These are phyloP conservation scores for Aegithalos caudatus DNA, from an alignment of 2,113 vertebrate genomes.

Conservation along the genomic window DNA sequence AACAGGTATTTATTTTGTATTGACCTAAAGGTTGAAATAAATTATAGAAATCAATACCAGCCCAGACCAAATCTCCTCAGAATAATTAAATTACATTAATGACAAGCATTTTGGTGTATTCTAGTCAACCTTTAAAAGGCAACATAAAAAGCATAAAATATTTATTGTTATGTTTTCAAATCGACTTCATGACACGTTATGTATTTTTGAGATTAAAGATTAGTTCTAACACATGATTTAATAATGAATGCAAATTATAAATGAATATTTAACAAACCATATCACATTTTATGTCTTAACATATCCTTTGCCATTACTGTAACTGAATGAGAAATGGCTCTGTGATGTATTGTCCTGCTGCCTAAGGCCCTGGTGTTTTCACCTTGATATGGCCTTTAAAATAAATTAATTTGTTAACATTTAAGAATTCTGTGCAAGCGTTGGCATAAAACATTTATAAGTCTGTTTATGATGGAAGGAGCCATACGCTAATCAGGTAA, in stretches of 20 bases:
- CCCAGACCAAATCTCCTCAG: constrained; percentile 19
- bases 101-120: constrained; percentile 30
- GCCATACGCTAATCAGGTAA: constrained; percentile 41
- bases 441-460: constrained; percentile 65
- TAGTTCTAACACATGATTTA: constrained; percentile 57
- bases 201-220: constrained; percentile 63
- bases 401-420: constrained; percentile 72
- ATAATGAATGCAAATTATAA: constrained; percentile 73
- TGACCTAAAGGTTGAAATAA: constrained; percentile 61
- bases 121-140: constrained; percentile 43
- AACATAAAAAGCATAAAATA: constrained; percentile 55
- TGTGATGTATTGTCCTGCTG: constrained; percentile 42
- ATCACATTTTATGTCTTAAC: constrained; percentile 61
- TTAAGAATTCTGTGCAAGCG: constrained; percentile 55
- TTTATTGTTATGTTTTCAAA: constrained; percentile 47
- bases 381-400: constrained; percentile 72
- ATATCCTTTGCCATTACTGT: constrained; percentile 40
- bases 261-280: constrained; percentile 70
- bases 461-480: constrained; percentile 52
- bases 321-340: constrained; percentile 48
- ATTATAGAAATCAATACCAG: constrained; percentile 48
- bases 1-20: constrained; percentile 59
- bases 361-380: constrained; percentile 43
- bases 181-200: constrained; percentile 30
- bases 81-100: constrained; percentile 67